A percentile compares a stretch with the other conserved stretches of the same genome.
These are phyloP conservation scores for Physocephala rufipes DNA, from an alignment of 2,888 invertebrate species.

Conservation along the genomic window DNA sequence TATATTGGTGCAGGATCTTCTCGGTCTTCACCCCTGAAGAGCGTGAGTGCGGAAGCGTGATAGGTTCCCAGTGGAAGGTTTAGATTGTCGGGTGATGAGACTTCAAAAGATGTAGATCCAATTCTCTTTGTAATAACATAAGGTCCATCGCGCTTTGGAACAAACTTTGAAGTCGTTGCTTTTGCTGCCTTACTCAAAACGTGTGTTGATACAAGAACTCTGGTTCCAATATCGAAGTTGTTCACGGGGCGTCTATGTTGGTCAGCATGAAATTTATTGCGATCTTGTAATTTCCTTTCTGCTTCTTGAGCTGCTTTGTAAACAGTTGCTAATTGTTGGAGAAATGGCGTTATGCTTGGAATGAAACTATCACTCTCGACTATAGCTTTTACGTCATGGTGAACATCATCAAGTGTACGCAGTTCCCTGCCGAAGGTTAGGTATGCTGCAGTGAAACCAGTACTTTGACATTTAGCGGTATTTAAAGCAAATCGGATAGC, in stretches of 20 bases:
- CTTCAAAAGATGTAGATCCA: conserved; percentile 43
- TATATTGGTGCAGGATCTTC: conserved; percentile 33
- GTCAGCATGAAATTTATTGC: conserved; percentile 44
- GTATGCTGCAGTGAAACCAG: conserved; percentile 55
- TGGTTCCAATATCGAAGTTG: conserved; percentile 46
- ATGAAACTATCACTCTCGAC: conserved; percentile 48
- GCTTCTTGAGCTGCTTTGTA: conserved; percentile 40
- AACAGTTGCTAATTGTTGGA: conserved; percentile 10
- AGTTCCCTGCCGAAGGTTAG: conserved; percentile 59
- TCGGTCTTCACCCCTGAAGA: conserved; percentile 29
- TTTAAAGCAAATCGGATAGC: conserved; percentile 55
- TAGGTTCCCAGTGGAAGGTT: conserved; percentile 37
- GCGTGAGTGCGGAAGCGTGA: conserved; percentile 33
- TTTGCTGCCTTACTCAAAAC: conserved; percentile 46
- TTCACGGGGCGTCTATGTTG: conserved; percentile 40
- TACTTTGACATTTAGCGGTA: conserved; percentile 51
- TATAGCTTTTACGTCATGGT: conserved; percentile 50
- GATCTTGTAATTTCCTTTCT: conserved; percentile 43
- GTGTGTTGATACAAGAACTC: conserved; percentile 45
- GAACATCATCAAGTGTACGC: conserved; percentile 52
- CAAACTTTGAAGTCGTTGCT: conserved; percentile 50
- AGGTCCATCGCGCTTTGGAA: conserved; percentile 53
- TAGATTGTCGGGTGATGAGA: conserved; percentile 32
- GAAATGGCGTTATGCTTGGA: conserved; percentile 40
- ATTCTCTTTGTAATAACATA: conserved; percentile 47